phyloP scores from a whole-genome alignment of 1,140 invertebrate species.

The Condylostylus longicornis region DNA sequence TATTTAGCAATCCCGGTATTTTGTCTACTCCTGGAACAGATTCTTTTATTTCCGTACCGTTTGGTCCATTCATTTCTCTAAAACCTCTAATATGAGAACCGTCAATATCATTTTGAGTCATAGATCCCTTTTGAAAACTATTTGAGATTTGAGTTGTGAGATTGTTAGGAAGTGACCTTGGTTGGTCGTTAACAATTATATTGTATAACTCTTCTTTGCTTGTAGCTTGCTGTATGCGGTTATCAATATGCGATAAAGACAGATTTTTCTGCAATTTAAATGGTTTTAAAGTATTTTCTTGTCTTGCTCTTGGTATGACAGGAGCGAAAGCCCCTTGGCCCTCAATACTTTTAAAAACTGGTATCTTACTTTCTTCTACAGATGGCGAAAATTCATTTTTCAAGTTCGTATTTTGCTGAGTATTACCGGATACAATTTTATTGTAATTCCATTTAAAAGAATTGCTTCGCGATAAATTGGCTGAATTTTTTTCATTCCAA shows the following conservation, averaged over 20 bases:
- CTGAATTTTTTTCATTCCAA: conserved; percentile 28
- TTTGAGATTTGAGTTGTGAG: no score
- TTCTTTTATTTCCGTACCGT: no score
- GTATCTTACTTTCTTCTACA: conserved; percentile 20
- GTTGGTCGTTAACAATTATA: conserved; percentile 27
- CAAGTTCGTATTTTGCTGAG: neutral
- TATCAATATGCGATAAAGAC: conserved; percentile 26
- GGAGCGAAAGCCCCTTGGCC: conserved; percentile 29
- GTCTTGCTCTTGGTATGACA: conserved; percentile 21
- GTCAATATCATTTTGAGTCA: no score
- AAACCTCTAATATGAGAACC: no score
- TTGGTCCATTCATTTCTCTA: no score
- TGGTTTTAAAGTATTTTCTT: conserved; percentile 22
- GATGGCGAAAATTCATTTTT: no score
- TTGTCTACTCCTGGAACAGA: no score
- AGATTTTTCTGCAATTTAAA: conserved; percentile 28
- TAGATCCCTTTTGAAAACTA: no score
- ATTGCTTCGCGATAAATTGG: conserved; percentile 18
- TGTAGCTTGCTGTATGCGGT: conserved; percentile 25
- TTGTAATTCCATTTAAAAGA: conserved; percentile 32
- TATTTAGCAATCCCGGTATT: no score
- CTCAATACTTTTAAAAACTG: conserved; percentile 27
- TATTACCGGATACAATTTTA: conserved; percentile 12
- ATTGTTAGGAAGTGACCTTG: conserved; percentile 7
- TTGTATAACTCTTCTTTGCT: conserved; percentile 31